Base-by-base conservation (phyloP, 2,797 vertebrate genomes). In the Parauchenoglanis punctatus region DNA sequence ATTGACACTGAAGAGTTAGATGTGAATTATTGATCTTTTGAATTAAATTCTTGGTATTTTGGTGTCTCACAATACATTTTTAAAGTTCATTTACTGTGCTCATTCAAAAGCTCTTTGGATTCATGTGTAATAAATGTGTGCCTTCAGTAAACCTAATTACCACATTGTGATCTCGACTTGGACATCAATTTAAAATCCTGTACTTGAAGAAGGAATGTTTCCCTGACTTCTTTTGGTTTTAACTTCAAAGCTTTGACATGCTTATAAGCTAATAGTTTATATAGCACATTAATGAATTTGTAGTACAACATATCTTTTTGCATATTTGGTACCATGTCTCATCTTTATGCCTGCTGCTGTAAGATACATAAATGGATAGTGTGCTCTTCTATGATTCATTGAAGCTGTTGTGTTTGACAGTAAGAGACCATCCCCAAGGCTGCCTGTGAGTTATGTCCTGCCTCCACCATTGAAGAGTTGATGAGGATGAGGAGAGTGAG, bases 401-500 rank as follows among this genome's bases (percentile, higher is more conserved):
- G 87, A 81, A 91, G 89, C 75, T 91, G 85, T 82, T 83, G 11
- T 85, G 91, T 87, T 81, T 87, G 89, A 89, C 91, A 89, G 88
- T 72, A 67, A 89, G 88, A 87, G 72, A 90, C 85, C 88, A 83
- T 91, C 89, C 73, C 88, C 83, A 65, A 83, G 73, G 85, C 86
- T 89, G 86, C 73, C 73, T 88, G 82, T 90, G 90, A 93, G 90
- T 88, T 90, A 92, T 83, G 90, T 86, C 77, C 87, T 87, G 54
- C 84, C 81, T 89, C 76, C 81, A 84, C 84, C 88, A 35, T 40
- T 23, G 87, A 67, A 73, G 83, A 2, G 54, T 85, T 1, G 58
- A 76, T 81, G 82, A 76, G 72, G 86, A 54, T 65, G 58, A 8
- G 63, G 7, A 85, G 81, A 52, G 84, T 10, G 65, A 75, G 44